These are phyloP conservation scores for Aurelia sp. DNA, from an alignment of 30 jellyfish, hydroid and myxozoan species.

Conservation along the genomic window DNA sequence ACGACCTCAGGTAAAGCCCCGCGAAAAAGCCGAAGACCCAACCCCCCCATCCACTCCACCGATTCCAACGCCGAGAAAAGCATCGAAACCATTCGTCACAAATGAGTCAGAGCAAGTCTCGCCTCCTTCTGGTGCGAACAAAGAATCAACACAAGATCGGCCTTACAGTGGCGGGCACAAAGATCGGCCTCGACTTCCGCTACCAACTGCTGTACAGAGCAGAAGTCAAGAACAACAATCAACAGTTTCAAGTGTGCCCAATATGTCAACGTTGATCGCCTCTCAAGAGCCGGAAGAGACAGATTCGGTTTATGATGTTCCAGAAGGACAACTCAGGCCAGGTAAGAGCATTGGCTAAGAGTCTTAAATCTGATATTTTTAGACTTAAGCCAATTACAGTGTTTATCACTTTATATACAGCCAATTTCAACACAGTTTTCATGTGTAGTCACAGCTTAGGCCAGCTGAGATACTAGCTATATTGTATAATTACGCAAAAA, in stretches of 20 bases:
- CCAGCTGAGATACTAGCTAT: too few species aligned
- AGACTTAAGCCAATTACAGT: not conserved
- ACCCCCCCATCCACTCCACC: slow-evolving; percentile 78
- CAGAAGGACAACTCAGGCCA: slow-evolving; percentile 90
- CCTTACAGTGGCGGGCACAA: slow-evolving; percentile 2
- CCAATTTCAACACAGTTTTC: too few species aligned
- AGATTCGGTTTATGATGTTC: slow-evolving; percentile 91
- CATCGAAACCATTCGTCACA: slow-evolving; percentile 8
- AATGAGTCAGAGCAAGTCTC: slow-evolving; percentile 28
- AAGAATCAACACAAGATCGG: slow-evolving; percentile 31
- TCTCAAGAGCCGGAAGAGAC: slow-evolving; percentile 59
- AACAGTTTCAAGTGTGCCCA: not conserved
- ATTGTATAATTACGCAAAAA: too few species aligned
- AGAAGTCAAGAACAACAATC: slow-evolving; percentile 19
- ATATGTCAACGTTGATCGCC: slow-evolving; percentile 50
- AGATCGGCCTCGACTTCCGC: slow-evolving; percentile 67
- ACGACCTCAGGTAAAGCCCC: slow-evolving; percentile 62
- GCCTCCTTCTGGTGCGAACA: slow-evolving; percentile 36
- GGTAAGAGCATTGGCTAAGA: slow-evolving; percentile 40
- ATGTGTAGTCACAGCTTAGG: too few species aligned
- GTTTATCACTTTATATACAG: not conserved
- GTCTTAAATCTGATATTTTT: not conserved
- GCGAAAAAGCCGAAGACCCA: slow-evolving; percentile 47
- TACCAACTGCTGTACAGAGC: slow-evolving; percentile 20
- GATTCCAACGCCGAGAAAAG: slow-evolving; percentile 73